Percentiles rank a stretch among this genome's conserved stretches.
Evolutionary conservation across 2,888 invertebrate genomes (phyloP).

Genomic region (Cybosia mesomella): DNA sequence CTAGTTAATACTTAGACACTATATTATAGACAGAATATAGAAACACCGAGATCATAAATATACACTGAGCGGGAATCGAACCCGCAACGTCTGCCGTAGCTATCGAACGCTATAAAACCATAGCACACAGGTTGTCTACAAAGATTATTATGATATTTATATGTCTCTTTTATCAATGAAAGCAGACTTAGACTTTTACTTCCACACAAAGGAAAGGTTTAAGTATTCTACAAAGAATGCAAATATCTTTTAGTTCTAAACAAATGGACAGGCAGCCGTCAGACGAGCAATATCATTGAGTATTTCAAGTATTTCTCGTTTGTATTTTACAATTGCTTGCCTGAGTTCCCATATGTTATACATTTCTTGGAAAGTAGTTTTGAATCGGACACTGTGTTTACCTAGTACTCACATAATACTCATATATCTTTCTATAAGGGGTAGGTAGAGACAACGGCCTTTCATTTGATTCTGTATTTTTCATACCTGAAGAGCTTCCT

Average conservation of each 20-base stretch:
- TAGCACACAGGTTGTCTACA: no score
- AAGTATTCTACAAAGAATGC: slow-evolving; percentile 33
- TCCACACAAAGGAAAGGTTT: slow-evolving; percentile 25
- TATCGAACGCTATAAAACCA: no score
- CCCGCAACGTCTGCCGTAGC: no score
- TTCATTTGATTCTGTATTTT: background rate
- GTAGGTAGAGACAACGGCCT: background rate
- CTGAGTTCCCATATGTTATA: slow-evolving; percentile 5
- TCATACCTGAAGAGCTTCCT: no score
- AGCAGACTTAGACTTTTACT: no score
- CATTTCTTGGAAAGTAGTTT: background rate
- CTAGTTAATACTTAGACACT: no score
- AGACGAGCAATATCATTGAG: slow-evolving; percentile 26
- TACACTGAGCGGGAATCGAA: no score
- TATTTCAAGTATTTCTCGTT: slow-evolving; percentile 28
- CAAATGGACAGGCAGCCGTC: slow-evolving; percentile 22
- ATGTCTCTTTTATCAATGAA: no score
- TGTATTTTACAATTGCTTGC: slow-evolving; percentile 14
- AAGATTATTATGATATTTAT: no score
- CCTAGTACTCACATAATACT: background rate
- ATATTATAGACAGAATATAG: no score
- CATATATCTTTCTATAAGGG: background rate
- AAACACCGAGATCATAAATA: no score
- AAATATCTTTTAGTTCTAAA: slow-evolving; percentile 20
- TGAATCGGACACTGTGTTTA: background rate